These are phyloP conservation scores for Decapterus maruadsi DNA, from an alignment of 2,797 vertebrate species.

Conservation along the genomic window DNA sequence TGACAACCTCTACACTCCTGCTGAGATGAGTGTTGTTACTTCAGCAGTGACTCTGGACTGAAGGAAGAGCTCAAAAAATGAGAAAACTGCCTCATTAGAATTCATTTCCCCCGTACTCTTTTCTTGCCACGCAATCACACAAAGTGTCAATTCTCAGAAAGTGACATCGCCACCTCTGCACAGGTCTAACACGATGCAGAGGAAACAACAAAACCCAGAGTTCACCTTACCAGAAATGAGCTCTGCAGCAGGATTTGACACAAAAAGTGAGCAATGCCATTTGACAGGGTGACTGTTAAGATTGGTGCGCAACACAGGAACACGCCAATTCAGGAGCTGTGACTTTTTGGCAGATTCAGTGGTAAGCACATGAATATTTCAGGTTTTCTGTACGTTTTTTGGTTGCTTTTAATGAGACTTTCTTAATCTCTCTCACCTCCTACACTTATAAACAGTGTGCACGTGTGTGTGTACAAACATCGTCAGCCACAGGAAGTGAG, in stretches of 20 bases:
- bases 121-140: constrained; percentile 6
- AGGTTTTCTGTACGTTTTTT: constrained; percentile 11
- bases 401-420: constrained; percentile 2
- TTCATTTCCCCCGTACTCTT: not conserved
- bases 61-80: not conserved
- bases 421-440: not conserved
- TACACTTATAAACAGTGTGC: not conserved
- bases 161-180: constrained; percentile 57
- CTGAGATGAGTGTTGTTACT: not conserved
- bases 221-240: constrained; percentile 70
- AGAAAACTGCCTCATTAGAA: constrained; percentile 33
- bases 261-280: constrained; percentile 48
- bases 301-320: constrained; percentile 21
- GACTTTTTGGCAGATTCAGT: constrained; percentile 17
- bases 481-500: constrained; percentile 71
- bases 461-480: not conserved
- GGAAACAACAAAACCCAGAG: constrained; percentile 62
- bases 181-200: constrained; percentile 37
- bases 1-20: not conserved
- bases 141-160: constrained; percentile 72
- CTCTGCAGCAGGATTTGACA: constrained; percentile 56
- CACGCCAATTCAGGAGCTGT: constrained; percentile 32
- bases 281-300: constrained; percentile 41
- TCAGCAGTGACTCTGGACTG: not conserved
- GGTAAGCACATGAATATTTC: constrained; percentile 50